These are phyloP conservation scores for Poecilobothrus nobilitatus DNA, from an alignment of 2,888 invertebrate species.

Conservation along the genomic window DNA sequence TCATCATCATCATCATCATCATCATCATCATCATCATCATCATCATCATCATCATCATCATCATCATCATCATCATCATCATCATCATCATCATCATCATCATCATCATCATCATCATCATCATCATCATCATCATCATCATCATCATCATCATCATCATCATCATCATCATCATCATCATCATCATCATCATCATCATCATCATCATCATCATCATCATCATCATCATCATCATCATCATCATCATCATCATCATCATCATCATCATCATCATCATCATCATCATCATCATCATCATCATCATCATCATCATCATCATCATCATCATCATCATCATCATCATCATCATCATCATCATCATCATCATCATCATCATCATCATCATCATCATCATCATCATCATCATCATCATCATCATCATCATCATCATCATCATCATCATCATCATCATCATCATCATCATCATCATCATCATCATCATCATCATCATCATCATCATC, in stretches of 20 bases:
- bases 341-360: slow-evolving; percentile 7
- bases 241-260: slow-evolving; percentile 7
- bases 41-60: slow-evolving; percentile 7
- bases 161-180: slow-evolving; percentile 7
- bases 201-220: slow-evolving; percentile 7
- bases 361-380: slow-evolving; percentile 7
- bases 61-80: slow-evolving; percentile 7
- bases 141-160: slow-evolving; percentile 7
- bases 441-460: slow-evolving; percentile 7
- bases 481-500: slow-evolving; percentile 7
- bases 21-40: slow-evolving; percentile 7
- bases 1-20: slow-evolving; percentile 7
- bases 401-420: slow-evolving; percentile 7
- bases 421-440: slow-evolving; percentile 7
- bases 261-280: slow-evolving; percentile 7
- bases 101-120: slow-evolving; percentile 7
- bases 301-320: slow-evolving; percentile 7
- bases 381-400: slow-evolving; percentile 7
- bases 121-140: slow-evolving; percentile 7
- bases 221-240: slow-evolving; percentile 7
- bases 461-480: slow-evolving; percentile 7
- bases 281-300: slow-evolving; percentile 7
- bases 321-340: slow-evolving; percentile 7
- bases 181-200: slow-evolving; percentile 7
- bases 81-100: slow-evolving; percentile 7